Conservation (phyloP, 2,797 vertebrate species). For the Synaphobranchus kaupii region DNA sequence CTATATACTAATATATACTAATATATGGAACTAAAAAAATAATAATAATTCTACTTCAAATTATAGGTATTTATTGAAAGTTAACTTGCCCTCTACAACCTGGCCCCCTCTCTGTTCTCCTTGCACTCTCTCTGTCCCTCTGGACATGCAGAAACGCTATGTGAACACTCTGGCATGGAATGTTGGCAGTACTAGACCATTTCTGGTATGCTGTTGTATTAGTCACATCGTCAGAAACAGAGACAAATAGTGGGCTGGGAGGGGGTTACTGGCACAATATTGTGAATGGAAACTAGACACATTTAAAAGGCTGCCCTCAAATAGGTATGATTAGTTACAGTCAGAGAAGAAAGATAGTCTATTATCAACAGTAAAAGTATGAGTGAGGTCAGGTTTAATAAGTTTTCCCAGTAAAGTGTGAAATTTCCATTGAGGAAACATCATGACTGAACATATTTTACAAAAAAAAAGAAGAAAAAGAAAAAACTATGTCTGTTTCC, state of each 20-base stretch:
- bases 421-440: constrained; percentile 10
- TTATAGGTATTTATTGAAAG: not conserved
- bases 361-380: not conserved
- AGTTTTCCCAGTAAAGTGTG: not conserved
- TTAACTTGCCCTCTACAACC: not conserved
- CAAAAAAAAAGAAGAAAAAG: not conserved
- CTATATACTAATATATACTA: too few species aligned
- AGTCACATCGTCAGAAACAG: constrained; percentile 16
- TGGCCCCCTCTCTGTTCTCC: not conserved
- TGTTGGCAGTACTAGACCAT: constrained; percentile 48
- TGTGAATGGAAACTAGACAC: not conserved
- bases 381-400: not conserved
- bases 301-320: not conserved
- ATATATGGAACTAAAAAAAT: too few species aligned
- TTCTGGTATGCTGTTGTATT: constrained; percentile 55
- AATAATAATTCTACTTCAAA: not conserved
- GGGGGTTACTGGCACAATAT: not conserved
- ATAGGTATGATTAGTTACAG: not conserved
- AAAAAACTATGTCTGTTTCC: constrained; percentile 19
- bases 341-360: not conserved
- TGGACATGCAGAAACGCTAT: constrained; percentile 43
- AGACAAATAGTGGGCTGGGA: not conserved
- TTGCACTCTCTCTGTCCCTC: constrained; percentile 2
- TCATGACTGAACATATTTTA: constrained; percentile 19
- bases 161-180: constrained; percentile 61